Evolutionary conservation across 2,113 vertebrate genomes (phyloP).

Genomic region (Oryzias javanicus): DNA sequence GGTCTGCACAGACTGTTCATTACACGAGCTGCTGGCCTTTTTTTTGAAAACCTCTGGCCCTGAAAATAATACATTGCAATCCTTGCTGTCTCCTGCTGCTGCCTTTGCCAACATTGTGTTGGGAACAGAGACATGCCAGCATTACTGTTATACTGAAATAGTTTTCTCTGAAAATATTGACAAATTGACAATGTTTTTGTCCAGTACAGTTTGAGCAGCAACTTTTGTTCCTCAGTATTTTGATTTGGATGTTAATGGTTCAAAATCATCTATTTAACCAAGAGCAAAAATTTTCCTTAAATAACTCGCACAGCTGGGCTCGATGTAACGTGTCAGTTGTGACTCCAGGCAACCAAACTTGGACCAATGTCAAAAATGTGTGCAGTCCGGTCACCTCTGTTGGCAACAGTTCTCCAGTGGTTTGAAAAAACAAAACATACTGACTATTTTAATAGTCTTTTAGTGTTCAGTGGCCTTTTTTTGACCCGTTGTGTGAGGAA

Average conservation of each 20-base stretch:
- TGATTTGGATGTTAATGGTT: neutral
- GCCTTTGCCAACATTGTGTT: neutral
- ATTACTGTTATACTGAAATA: neutral
- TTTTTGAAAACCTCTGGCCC: neutral
- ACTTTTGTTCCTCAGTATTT: neutral
- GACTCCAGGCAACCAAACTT: constrained; percentile 49
- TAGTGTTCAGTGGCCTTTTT: constrained; percentile 1
- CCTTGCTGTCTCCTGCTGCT: neutral
- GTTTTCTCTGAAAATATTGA: neutral
- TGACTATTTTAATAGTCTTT: neutral
- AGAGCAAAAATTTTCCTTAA: constrained; percentile 32
- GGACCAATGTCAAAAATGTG: constrained; percentile 52
- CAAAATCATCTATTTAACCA: constrained; percentile 20
- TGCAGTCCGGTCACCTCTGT: constrained; percentile 36
- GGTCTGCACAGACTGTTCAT: neutral
- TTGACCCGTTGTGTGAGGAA: constrained; percentile 19
- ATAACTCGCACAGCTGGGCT: constrained; percentile 42
- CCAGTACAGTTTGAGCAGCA: neutral
- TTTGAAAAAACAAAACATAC: constrained; percentile 34
- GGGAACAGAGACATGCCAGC: neutral
- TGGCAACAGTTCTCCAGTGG: constrained; percentile 33
- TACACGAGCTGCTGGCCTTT: neutral
- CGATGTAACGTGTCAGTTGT: constrained; percentile 20
- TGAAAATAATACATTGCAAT: neutral
- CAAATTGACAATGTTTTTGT: neutral